Conservation (phyloP, 2,113 vertebrate genomes). For the sheep (Ovis aries) region DNA sequence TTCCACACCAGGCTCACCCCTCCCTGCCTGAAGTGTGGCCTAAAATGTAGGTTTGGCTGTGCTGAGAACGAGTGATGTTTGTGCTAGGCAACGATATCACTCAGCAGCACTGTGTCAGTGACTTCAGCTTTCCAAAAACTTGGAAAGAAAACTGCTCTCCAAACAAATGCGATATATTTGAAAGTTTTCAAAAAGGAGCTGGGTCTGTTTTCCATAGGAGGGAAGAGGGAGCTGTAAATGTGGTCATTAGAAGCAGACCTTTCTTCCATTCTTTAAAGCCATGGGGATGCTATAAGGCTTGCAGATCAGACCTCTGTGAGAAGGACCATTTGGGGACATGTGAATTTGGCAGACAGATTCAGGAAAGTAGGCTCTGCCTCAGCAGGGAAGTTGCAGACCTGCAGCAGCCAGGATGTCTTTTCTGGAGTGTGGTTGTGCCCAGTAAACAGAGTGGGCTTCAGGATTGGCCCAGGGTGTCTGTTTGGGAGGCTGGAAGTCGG, state of each 20-base stretch:
- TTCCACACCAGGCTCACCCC: background rate
- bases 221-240: background rate
- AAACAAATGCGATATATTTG: constrained; percentile 36
- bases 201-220: constrained; percentile 2
- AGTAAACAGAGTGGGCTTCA: background rate
- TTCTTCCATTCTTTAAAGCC: background rate
- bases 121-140: constrained; percentile 8
- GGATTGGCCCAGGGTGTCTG: background rate
- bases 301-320: background rate
- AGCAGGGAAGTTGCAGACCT: background rate
- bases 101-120: background rate
- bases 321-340: constrained; percentile 33
- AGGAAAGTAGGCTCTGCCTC: constrained; percentile 1
- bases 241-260: background rate
- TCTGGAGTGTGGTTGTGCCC: background rate
- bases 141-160: constrained; percentile 29
- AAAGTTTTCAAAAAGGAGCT: constrained; percentile 2
- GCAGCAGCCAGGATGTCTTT: background rate
- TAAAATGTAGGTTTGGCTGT: background rate
- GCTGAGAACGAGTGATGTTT: background rate
- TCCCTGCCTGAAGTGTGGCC: background rate
- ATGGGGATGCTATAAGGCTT: background rate
- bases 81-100: background rate
- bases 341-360: constrained; percentile 29
- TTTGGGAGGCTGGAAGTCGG: background rate